phyloP scores from a whole-genome alignment of 2,888 invertebrate genomes.

The Penaeus monodon region DNA sequence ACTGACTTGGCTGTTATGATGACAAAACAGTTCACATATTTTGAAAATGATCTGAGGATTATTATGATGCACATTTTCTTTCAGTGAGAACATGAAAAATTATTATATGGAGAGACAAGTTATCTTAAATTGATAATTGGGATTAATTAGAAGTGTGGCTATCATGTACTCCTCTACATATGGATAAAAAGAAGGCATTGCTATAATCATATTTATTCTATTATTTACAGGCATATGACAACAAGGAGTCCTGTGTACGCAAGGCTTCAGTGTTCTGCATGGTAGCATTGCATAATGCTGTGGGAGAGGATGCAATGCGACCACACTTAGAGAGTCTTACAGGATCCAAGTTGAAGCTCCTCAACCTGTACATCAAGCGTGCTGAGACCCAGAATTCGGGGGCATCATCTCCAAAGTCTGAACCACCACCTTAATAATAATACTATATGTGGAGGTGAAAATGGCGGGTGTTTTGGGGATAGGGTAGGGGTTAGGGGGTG shows the following conservation, averaged over 20 bases:
- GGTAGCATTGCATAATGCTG: conserved; percentile 90
- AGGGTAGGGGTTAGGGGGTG: conserved; percentile 1
- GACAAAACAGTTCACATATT: too few relatives aligned
- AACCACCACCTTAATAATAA: conserved; percentile 53
- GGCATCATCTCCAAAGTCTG: conserved; percentile 65
- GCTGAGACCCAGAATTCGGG: conserved; percentile 68
- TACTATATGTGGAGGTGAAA: not conserved
- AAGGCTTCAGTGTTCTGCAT: conserved; percentile 98
- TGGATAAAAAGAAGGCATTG: not conserved
- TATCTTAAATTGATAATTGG: too few relatives aligned
- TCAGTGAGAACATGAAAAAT: too few relatives aligned
- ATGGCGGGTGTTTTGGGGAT: not conserved
- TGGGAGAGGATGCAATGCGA: conserved; percentile 86
- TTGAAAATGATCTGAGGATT: too few relatives aligned
- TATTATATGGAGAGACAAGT: too few relatives aligned
- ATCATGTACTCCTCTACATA: too few relatives aligned
- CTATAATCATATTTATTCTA: not conserved
- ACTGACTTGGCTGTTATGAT: too few relatives aligned
- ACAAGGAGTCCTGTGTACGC: conserved; percentile 90
- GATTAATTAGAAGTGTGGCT: too few relatives aligned
- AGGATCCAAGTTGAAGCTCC: conserved; percentile 89
- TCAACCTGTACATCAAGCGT: conserved; percentile 83
- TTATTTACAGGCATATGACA: conserved; percentile 83
- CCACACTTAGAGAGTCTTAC: conserved; percentile 85
- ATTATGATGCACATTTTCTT: too few relatives aligned